Evolutionary conservation across 1,140 invertebrate genomes (phyloP).

Genomic region (Nasonia longicornis): DNA sequence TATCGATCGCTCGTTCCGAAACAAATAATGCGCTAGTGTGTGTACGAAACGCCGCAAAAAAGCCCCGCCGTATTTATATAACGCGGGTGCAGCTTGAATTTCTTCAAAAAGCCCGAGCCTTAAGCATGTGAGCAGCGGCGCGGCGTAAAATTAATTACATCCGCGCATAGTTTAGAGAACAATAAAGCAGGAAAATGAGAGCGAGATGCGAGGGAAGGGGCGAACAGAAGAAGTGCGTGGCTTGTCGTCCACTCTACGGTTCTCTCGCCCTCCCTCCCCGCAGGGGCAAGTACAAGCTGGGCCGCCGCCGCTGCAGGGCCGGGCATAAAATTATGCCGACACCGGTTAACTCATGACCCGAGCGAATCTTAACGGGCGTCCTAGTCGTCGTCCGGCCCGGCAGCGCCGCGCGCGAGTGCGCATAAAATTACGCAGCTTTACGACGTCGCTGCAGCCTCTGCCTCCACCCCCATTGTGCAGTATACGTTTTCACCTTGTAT

Average conservation of each 20-base stretch:
- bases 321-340: constrained; percentile 48
- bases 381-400: background rate
- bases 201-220: background rate
- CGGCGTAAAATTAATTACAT: constrained; percentile 44
- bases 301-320: background rate
- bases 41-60: too few relatives aligned
- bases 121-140: constrained; percentile 27
- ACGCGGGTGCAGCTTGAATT: constrained; percentile 27
- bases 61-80: background rate
- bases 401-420: constrained; percentile 28
- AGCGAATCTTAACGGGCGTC: constrained; percentile 41
- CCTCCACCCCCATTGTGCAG: background rate
- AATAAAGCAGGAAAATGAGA: constrained; percentile 43
- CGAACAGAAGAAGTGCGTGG: constrained; percentile 43
- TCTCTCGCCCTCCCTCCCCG: background rate
- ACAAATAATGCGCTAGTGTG: background rate
- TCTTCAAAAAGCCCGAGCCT: constrained; percentile 23
- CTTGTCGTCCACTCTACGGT: constrained; percentile 33
- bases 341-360: constrained; percentile 45
- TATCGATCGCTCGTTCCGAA: background rate
- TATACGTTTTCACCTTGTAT: background rate
- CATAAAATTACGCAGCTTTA: constrained; percentile 60
- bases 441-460: constrained; percentile 42
- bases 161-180: constrained; percentile 43
- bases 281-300: constrained; percentile 25